phyloP scores from a whole-genome alignment of 2,888 invertebrate genomes.

The Xanthorhoe designata region DNA sequence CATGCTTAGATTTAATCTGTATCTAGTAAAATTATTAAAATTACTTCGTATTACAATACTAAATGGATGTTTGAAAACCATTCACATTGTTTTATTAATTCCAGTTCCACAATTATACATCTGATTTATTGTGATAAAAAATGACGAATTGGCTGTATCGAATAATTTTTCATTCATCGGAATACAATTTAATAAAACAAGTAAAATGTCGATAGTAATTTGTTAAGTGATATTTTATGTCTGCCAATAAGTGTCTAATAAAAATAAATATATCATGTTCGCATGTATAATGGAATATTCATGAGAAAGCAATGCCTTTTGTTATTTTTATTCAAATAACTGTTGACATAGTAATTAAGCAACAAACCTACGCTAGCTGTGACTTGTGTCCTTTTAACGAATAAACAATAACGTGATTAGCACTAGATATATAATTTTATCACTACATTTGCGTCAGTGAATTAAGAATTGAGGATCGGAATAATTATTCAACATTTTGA shows the following conservation, averaged over 20 bases:
- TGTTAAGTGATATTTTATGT: constrained; percentile 51
- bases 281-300: constrained; percentile 27
- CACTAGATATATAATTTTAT: neutral
- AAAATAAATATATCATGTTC: constrained; percentile 29
- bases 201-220: constrained; percentile 47
- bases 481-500: neutral
- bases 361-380: neutral
- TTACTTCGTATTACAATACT: constrained; percentile 28
- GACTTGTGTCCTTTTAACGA: constrained; percentile 13
- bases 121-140: constrained; percentile 35
- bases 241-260: constrained; percentile 35
- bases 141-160: constrained; percentile 22
- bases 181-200: constrained; percentile 22
- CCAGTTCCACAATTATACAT: constrained; percentile 16
- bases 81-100: constrained; percentile 25
- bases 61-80: constrained; percentile 28
- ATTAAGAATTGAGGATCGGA: neutral
- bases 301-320: constrained; percentile 26
- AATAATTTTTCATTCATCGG: constrained; percentile 21
- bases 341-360: constrained; percentile 23
- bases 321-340: constrained; percentile 23
- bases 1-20: constrained; percentile 68
- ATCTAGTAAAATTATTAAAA: constrained; percentile 49
- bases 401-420: neutral
- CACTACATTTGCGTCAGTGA: neutral